Evolutionary conservation across 2,888 invertebrate species (phyloP).

Genomic region (Heliconius sara): DNA sequence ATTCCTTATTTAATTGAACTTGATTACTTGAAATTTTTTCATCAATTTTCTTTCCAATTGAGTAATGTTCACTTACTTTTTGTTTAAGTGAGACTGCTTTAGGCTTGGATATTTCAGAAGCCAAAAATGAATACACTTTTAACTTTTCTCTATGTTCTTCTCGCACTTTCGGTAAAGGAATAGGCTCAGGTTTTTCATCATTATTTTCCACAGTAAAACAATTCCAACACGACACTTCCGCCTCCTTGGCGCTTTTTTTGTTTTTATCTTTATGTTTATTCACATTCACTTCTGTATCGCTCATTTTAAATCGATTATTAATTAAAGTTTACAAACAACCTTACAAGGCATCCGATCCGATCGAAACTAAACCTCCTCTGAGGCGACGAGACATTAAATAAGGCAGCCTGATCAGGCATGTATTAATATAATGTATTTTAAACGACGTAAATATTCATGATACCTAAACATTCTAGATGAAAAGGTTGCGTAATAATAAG

Average conservation of each 20-base stretch:
- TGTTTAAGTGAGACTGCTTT: slow-evolving; percentile 70
- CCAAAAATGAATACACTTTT: slow-evolving; percentile 70
- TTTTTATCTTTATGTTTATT: slow-evolving; percentile 47
- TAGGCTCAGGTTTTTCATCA: slow-evolving; percentile 56
- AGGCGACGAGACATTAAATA: slow-evolving; percentile 63
- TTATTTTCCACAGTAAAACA: slow-evolving; percentile 63
- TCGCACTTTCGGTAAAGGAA: slow-evolving; percentile 65
- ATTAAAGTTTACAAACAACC: slow-evolving; percentile 50
- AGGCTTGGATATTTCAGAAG: slow-evolving; percentile 68
- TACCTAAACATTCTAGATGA: slow-evolving; percentile 53
- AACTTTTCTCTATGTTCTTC: slow-evolving; percentile 65
- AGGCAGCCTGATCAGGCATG: slow-evolving; percentile 51
- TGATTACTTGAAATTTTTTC: slow-evolving; percentile 53
- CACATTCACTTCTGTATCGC: slow-evolving; percentile 45
- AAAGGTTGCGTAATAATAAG: slow-evolving; percentile 59
- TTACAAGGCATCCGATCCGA: slow-evolving; percentile 43
- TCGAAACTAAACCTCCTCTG: slow-evolving; percentile 61
- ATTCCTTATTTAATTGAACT: neutral
- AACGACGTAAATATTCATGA: slow-evolving; percentile 67
- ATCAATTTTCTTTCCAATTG: slow-evolving; percentile 67
- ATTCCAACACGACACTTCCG: slow-evolving; percentile 72
- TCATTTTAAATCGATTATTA: slow-evolving; percentile 39
- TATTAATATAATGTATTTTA: slow-evolving; percentile 64
- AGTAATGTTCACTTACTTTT: slow-evolving; percentile 69
- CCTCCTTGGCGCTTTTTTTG: slow-evolving; percentile 52